Evolutionary conservation across 2,888 invertebrate species (phyloP), one percentile per base, ranked within the genome.

Genomic region (Pachliopta kotzebuea): DNA sequence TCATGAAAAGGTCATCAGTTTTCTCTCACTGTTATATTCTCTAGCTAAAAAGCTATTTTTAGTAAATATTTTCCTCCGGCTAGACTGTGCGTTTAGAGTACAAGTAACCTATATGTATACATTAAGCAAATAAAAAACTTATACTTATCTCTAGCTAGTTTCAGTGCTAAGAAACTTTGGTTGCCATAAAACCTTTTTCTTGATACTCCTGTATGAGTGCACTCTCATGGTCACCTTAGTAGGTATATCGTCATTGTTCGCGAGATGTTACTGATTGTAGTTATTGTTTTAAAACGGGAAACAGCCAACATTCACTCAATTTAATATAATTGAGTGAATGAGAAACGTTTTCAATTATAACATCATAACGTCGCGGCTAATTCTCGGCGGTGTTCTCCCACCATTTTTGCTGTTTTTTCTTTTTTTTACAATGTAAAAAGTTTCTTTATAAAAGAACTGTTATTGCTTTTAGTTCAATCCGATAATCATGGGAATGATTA

Each of bases 281-380:
- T 89, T 85, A 89, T 90, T 90, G 90, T 90, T 89, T 80, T 78
- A 78, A 84, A 86, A 82, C 87, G 88, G 88, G 86, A 87, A 90
- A 85, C 84, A 77, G 80, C 78, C 77, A 78, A 78, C 86, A 80
- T 86, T 90, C 87, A 88, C 88, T 86, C 83, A 84, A 89, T 86
- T 90, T 87, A 83, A 83, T 86, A 85, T 86, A 89, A 90, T 88
- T 89, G 85, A 85, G 84, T 79, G 84, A 86, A 84, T 84, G 86
- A 85, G 88, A 86, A 88, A 83, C 81, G 80, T 84, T 88, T 88
- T 86, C 86, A 86, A 84, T 87, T 87, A 85, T 85, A 83, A 84
- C 82, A 85, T 81, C 82, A 76, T 78, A 37, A 79, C 70, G 69
- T 67, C 58, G 68, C 59, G 59, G 58, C 60, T 65, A 63, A 59